phyloP scores from a whole-genome alignment of 2,888 invertebrate genomes.

The Buathra laborator region DNA sequence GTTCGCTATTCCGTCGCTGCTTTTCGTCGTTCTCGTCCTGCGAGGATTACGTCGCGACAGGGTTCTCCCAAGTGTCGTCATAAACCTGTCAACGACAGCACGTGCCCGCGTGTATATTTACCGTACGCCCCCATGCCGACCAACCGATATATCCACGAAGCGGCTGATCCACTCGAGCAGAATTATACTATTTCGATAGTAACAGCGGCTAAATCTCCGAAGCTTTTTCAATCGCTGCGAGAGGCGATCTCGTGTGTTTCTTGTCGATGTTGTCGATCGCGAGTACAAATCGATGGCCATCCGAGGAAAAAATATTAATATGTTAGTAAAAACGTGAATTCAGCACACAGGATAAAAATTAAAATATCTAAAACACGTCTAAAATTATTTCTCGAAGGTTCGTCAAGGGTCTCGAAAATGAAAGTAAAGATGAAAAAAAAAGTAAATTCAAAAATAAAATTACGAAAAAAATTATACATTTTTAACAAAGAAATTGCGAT shows the following conservation, averaged over 20 bases:
- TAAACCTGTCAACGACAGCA: constrained; percentile 67
- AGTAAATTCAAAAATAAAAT: too few relatives aligned
- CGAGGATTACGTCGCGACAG: constrained; percentile 63
- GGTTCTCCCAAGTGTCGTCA: constrained; percentile 62
- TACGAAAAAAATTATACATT: too few relatives aligned
- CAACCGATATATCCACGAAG: constrained; percentile 37
- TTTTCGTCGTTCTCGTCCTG: constrained; percentile 5
- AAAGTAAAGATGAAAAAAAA: too few relatives aligned
- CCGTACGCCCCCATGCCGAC: background rate
- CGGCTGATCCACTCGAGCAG: constrained; percentile 53
- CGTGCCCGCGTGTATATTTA: constrained; percentile 52
- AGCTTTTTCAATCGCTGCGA: background rate
- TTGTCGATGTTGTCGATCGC: background rate
- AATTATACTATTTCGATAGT: constrained; percentile 35
- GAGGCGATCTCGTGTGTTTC: background rate
- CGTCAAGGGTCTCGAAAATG: too few relatives aligned
- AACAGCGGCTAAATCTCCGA: constrained; percentile 13
- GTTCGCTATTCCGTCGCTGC: constrained; percentile 25
- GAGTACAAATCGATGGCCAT: background rate
- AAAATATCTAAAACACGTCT: too few relatives aligned
- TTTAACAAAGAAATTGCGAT: too few relatives aligned
- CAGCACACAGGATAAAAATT: too few relatives aligned
- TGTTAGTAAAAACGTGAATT: too few relatives aligned
- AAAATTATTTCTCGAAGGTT: too few relatives aligned
- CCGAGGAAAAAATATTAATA: background rate